A percentile compares a stretch with the other conserved stretches of the same genome.
phyloP scores from a whole-genome alignment of 1,140 invertebrate species.

The Planococcus citri region DNA sequence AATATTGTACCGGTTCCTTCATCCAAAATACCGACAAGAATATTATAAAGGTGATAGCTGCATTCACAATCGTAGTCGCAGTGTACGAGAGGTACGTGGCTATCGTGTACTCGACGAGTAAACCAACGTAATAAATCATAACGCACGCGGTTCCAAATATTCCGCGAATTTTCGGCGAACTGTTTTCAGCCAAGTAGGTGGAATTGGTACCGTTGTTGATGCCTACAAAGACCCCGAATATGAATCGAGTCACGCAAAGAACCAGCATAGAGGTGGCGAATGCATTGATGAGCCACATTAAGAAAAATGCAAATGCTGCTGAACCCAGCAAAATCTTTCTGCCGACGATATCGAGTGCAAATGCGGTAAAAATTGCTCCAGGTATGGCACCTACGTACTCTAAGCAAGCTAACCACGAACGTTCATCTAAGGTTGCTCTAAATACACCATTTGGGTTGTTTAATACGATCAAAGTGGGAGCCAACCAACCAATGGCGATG shows the following conservation, averaged over 20 bases:
- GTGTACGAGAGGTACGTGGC: constrained; percentile 59
- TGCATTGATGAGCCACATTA: neutral
- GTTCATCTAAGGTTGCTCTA: neutral
- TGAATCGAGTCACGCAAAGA: neutral
- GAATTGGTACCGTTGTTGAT: constrained; percentile 61
- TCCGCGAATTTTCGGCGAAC: constrained; percentile 26
- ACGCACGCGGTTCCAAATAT: constrained; percentile 60
- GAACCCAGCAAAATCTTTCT: neutral
- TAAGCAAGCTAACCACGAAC: neutral
- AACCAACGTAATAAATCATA: constrained; percentile 61
- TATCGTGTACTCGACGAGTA: constrained; percentile 58
- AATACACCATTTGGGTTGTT: neutral
- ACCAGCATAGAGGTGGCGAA: neutral
- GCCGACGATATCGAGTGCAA: neutral
- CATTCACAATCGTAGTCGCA: constrained; percentile 47
- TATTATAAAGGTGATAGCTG: constrained; percentile 46
- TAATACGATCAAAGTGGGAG: neutral
- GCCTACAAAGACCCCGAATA: constrained; percentile 51
- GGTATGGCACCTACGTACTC: neutral
- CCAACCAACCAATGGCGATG: neutral
- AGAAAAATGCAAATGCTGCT: neutral
- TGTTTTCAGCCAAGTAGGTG: constrained; percentile 76
- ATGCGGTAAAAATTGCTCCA: neutral
- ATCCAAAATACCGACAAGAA: constrained; percentile 54
- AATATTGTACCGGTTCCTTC: constrained; percentile 67